Percentiles rank a stretch among this genome's conserved stretches.
Evolutionary conservation across 2,797 vertebrate species (phyloP).

Genomic region (Acipenser ruthenus): DNA sequence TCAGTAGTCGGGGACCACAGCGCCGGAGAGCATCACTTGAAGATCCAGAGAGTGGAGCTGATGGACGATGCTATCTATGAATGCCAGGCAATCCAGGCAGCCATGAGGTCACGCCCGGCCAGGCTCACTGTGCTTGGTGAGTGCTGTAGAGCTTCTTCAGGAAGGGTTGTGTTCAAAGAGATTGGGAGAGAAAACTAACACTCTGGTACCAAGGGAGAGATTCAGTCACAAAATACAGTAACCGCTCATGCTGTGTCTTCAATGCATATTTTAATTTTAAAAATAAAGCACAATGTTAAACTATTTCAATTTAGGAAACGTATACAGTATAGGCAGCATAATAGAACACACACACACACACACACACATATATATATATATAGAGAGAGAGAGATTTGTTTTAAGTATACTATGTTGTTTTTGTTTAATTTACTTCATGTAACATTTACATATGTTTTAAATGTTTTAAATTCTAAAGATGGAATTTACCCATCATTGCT

Average conservation of each 20-base stretch:
- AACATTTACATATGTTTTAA: too few relatives aligned
- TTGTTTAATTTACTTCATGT: too few relatives aligned
- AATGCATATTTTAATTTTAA: too few relatives aligned
- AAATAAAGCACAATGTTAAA: too few relatives aligned
- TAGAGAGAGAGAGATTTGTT: too few relatives aligned
- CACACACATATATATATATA: background rate
- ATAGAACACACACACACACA: conserved; percentile 12
- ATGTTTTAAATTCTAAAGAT: too few relatives aligned
- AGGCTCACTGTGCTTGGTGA: conserved; percentile 91
- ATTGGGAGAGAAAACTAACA: background rate
- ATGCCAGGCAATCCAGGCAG: conserved; percentile 93
- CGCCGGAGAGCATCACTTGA: conserved; percentile 86
- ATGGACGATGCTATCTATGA: conserved; percentile 92
- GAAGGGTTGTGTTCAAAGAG: background rate
- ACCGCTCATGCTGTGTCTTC: too few relatives aligned
- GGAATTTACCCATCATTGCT: too few relatives aligned
- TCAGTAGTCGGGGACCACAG: conserved; percentile 88
- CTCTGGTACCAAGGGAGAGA: too few relatives aligned
- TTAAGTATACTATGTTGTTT: too few relatives aligned
- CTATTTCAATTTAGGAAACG: too few relatives aligned
- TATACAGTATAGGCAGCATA: background rate
- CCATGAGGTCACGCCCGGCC: conserved; percentile 87
- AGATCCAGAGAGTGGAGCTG: conserved; percentile 85
- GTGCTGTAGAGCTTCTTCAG: conserved; percentile 23
- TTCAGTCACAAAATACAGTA: too few relatives aligned